Conservation (phyloP, 2,113 vertebrate genomes). For the Myotis brandtii region DNA sequence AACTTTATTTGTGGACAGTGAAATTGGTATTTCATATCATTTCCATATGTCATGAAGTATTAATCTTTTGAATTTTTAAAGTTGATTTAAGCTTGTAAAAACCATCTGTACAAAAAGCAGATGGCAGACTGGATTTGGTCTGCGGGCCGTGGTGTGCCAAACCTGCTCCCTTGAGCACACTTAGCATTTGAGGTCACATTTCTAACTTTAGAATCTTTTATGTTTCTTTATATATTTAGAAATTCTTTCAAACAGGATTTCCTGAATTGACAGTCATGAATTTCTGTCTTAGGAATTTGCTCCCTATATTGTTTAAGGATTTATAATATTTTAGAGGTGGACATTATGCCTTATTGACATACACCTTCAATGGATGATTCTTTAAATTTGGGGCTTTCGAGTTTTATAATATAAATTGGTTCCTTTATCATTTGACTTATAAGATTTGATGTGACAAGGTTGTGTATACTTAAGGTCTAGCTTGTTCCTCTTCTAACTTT, state of each 20-base stretch:
- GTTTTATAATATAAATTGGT: not conserved
- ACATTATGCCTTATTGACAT: not conserved
- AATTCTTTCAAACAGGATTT: slow-evolving; percentile 43
- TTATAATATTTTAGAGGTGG: not conserved
- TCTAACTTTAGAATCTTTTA: not conserved
- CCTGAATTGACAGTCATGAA: not conserved
- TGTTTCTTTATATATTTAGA: slow-evolving; percentile 26
- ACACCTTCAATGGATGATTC: not conserved
- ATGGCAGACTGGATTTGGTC: not conserved
- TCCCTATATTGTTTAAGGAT: not conserved
- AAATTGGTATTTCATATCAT: slow-evolving; percentile 28
- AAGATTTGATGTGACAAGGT: not conserved
- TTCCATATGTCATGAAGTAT: not conserved
- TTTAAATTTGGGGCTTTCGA: not conserved
- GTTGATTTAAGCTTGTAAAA: slow-evolving; percentile 20
- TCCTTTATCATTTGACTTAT: not conserved
- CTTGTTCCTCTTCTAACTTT: not conserved
- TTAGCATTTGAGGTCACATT: not conserved
- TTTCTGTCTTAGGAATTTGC: slow-evolving; percentile 45
- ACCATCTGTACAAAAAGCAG: not conserved
- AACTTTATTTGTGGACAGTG: not conserved
- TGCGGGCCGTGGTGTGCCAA: not conserved
- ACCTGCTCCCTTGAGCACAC: not conserved
- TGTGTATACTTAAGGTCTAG: not conserved
- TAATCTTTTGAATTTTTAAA: not conserved